These are phyloP conservation scores for Drosophila bifasciata DNA, from an alignment of 1,140 invertebrate genomes.

Conservation along the genomic window DNA sequence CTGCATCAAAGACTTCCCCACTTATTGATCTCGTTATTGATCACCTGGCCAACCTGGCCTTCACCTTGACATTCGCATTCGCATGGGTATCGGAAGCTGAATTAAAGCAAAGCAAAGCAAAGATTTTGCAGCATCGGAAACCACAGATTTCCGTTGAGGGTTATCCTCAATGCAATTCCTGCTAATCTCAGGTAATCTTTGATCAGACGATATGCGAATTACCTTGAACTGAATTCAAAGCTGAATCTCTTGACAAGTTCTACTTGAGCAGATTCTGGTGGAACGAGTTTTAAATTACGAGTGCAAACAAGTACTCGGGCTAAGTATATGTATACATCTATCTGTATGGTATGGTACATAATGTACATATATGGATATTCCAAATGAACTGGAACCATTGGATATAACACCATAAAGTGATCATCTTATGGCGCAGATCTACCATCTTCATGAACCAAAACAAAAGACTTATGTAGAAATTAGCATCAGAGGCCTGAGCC, in stretches of 20 bases:
- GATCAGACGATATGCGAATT: conserved; percentile 15
- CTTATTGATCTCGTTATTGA: conserved; percentile 11
- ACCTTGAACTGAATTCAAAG: conserved; percentile 57
- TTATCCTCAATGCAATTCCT: conserved; percentile 37
- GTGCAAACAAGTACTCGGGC: not conserved
- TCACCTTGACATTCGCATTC: conserved; percentile 69
- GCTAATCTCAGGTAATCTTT: conserved; percentile 8
- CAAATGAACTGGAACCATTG: conserved; percentile 4
- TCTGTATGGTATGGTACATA: not conserved
- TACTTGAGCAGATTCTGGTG: conserved; percentile 53
- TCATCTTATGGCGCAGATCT: conserved; percentile 28
- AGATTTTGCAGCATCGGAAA: conserved; percentile 25
- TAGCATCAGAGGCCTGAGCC: conserved; percentile 8
- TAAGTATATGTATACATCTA: not conserved
- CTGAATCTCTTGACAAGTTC: conserved; percentile 56
- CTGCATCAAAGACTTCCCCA: conserved; percentile 11
- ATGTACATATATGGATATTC: not conserved
- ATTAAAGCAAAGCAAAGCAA: conserved; percentile 15
- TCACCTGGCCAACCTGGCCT: conserved; percentile 41
- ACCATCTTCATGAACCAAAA: conserved; percentile 9
- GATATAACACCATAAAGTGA: conserved; percentile 29
- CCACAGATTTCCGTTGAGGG: conserved; percentile 8
- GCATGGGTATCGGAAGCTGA: conserved; percentile 28
- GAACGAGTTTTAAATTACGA: conserved; percentile 50
- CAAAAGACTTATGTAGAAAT: conserved; percentile 37